Evolutionary conservation across 1,140 invertebrate genomes (phyloP), one percentile per base, ranked within the genome.

Genomic region (Glomeris maerens): DNA sequence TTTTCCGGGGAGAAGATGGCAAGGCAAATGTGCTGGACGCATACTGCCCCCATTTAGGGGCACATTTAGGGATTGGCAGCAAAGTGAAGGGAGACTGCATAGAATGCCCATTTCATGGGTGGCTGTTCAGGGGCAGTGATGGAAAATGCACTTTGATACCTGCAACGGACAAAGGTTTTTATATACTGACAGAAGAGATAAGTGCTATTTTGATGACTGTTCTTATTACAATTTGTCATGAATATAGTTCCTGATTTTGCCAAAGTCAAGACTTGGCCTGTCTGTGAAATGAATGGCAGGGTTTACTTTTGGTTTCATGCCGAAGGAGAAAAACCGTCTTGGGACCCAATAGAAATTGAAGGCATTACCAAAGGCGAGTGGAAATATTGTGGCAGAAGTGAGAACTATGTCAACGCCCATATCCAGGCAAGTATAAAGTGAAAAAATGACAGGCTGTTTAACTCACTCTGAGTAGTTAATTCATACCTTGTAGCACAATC

Each of bases 21-120:
- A 60, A 72, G n/a, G 75, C 77, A 0, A 75, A 78, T 47, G 73
- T 82, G 2, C 62, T 90, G 22, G 80, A 92, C 63, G 85, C 87
- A 0, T 89, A 88, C 62, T 93, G 88, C 62, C 86, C 87, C 0
- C 88, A 92, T 66, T 68, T 91, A 58, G 89, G 89, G 0, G 87
- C 87, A 0, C 85, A 91, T 63, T 71, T 92, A 60, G 84, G 71
- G 0, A 70, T 80, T 10, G 84, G 84, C 1, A 86, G 87, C 0
- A 67, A 65, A 0, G 83, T 88, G 1, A 70, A 73, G 26, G 78
- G 78, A 0, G 78, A 85, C 45, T 87, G 83, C 59, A 72, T 93
- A 3, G 78, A 86, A 59, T 92, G 89, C 62, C 88, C 88, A 0
- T 93, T 92, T 68, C 88, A 93, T 56, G 77, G 78, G 44, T 92